These are phyloP conservation scores for Itoplectis maculator DNA, from an alignment of 2,888 invertebrate species.

Conservation along the genomic window DNA sequence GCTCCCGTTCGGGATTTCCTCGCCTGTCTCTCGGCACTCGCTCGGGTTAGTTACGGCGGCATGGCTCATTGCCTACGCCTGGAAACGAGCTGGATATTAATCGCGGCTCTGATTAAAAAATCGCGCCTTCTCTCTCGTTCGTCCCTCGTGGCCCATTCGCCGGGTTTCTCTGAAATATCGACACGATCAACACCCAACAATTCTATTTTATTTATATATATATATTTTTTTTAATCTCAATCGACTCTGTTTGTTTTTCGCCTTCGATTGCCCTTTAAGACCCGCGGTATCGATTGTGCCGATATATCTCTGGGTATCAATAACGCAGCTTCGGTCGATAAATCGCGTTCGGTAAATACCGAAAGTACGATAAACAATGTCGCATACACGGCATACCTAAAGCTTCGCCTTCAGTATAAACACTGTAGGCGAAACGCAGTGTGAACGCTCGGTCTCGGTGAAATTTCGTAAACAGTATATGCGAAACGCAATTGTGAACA, in stretches of 20 bases:
- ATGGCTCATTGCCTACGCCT: conserved; percentile 56
- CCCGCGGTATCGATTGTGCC: neutral
- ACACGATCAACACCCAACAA: neutral
- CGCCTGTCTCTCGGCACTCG: conserved; percentile 24
- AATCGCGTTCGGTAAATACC: neutral
- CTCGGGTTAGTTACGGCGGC: conserved; percentile 43
- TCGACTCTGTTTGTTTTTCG: neutral
- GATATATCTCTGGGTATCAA: neutral
- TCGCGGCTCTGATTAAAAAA: conserved; percentile 44
- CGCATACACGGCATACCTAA: neutral
- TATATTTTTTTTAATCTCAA: neutral
- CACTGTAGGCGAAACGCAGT: neutral
- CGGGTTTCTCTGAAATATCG: neutral
- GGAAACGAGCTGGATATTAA: conserved; percentile 48
- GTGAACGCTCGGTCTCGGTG: too few species aligned
- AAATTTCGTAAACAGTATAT: neutral
- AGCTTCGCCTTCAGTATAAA: neutral
- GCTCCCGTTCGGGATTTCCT: conserved; percentile 53
- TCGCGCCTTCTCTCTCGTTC: conserved; percentile 17
- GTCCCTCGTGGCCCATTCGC: neutral
- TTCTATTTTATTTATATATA: too few species aligned
- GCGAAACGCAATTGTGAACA: neutral
- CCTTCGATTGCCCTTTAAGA: neutral
- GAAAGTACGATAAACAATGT: neutral
- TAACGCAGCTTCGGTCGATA: neutral